Conservation (phyloP, 2,797 vertebrate species). For the Lepidocolaptes lacrymiger region DNA sequence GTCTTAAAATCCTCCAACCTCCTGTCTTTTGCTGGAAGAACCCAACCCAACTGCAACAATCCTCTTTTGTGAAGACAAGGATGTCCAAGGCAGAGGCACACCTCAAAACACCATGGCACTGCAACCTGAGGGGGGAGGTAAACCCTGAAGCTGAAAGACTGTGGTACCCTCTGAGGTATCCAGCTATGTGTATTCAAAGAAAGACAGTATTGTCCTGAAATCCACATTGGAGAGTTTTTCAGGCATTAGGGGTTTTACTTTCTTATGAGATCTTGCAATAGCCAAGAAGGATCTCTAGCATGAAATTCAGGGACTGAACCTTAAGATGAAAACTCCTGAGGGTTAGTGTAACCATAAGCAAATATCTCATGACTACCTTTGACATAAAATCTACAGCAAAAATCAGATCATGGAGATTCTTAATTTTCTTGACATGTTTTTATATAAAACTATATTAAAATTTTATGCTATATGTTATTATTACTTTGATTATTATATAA, state of each 20-base stretch:
- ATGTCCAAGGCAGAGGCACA: background rate
- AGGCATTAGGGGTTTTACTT: background rate
- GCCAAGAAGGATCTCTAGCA: background rate
- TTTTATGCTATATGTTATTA: background rate
- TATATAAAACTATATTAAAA: background rate
- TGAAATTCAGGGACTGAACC: background rate
- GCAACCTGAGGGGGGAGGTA: background rate
- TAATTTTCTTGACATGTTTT: background rate
- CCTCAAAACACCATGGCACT: background rate
- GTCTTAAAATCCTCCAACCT: background rate
- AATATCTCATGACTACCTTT: background rate
- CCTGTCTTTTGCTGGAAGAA: background rate
- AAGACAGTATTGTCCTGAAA: background rate
- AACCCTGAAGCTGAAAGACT: background rate
- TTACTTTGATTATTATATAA: background rate
- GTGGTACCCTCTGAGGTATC: background rate
- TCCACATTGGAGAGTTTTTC: background rate
- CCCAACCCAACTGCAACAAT: background rate
- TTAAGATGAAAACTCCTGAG: background rate
- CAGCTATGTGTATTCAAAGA: background rate
- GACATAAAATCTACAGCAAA: background rate
- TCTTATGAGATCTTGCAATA: background rate
- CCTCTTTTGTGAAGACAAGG: background rate
- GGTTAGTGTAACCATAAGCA: background rate
- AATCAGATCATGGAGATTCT: background rate